These are phyloP conservation scores for Maccullochella peelii DNA, from an alignment of 2,113 vertebrate species.

Conservation along the genomic window DNA sequence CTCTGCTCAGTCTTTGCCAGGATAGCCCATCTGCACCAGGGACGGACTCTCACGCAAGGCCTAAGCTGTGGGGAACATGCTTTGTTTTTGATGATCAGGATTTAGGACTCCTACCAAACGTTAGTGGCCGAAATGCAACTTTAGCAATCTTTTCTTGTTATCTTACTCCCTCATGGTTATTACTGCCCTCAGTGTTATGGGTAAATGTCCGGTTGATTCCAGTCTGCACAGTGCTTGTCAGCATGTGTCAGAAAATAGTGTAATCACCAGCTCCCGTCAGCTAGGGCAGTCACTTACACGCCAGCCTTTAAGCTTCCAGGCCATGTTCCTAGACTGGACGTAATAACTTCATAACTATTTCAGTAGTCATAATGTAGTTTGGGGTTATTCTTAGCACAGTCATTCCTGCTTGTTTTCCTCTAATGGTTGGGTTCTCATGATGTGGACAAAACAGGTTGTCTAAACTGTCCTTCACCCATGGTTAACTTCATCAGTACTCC, in stretches of 20 bases:
- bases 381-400: conserved; percentile 52
- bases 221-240: not conserved
- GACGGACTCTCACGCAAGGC: conserved; percentile 5
- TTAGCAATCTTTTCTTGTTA: not conserved
- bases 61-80: not conserved
- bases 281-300: not conserved
- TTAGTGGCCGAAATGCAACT: conserved; percentile 9
- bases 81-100: conserved; percentile 9
- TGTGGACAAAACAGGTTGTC: not conserved
- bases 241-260: conserved; percentile 4
- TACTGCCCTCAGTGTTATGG: conserved; percentile 3
- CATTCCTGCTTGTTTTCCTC: conserved; percentile 2
- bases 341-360: conserved; percentile 49
- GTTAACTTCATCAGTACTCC: conserved; percentile 17
- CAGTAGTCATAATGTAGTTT: conserved; percentile 27
- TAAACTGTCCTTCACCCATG: not conserved
- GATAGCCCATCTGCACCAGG: conserved; percentile 27
- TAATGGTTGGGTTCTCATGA: conserved; percentile 24
- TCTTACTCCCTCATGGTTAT: not conserved
- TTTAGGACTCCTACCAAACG: conserved; percentile 5
- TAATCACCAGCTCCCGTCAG: conserved; percentile 37
- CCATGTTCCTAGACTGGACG: conserved; percentile 1
- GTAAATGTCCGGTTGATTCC: conserved; percentile 30
- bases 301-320: conserved; percentile 1
- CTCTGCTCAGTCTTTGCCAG: not conserved